phyloP scores from a whole-genome alignment of 2,888 invertebrate genomes.

The Plebejus anna region DNA sequence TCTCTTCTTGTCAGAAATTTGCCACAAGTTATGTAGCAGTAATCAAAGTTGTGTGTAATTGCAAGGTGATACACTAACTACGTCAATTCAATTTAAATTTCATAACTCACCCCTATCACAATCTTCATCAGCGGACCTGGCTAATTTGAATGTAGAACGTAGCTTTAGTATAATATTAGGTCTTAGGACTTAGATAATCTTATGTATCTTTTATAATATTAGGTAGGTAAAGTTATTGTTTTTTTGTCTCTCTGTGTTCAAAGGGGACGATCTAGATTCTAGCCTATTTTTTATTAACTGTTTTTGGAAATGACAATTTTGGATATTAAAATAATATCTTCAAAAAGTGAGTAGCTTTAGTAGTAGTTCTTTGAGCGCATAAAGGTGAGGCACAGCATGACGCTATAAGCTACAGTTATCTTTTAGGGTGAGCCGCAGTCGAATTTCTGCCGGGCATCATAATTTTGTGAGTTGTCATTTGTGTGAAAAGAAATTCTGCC shows the following conservation, averaged over 20 bases:
- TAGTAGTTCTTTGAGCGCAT: too few species aligned
- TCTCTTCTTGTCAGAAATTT: neutral
- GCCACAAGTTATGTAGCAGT: conserved; percentile 15
- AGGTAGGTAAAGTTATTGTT: neutral
- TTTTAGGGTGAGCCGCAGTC: too few species aligned
- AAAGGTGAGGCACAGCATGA: too few species aligned
- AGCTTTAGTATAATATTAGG: neutral
- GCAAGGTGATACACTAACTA: conserved; percentile 19
- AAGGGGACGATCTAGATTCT: too few species aligned
- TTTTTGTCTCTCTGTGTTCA: neutral
- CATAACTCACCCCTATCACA: conserved; percentile 8
- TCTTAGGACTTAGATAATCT: neutral
- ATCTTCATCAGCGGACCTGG: neutral
- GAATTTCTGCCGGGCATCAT: too few species aligned
- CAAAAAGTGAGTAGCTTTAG: too few species aligned
- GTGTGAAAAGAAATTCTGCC: too few species aligned
- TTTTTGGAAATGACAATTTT: too few species aligned
- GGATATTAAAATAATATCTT: too few species aligned
- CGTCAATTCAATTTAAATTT: conserved; percentile 24
- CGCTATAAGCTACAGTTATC: too few species aligned
- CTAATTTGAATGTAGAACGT: conserved; percentile 1
- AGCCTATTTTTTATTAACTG: too few species aligned
- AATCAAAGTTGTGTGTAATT: conserved; percentile 20
- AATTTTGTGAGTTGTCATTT: too few species aligned
- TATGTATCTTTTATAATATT: neutral